Conservation (phyloP, 2,113 vertebrate species). For the Castor canadensis region DNA sequence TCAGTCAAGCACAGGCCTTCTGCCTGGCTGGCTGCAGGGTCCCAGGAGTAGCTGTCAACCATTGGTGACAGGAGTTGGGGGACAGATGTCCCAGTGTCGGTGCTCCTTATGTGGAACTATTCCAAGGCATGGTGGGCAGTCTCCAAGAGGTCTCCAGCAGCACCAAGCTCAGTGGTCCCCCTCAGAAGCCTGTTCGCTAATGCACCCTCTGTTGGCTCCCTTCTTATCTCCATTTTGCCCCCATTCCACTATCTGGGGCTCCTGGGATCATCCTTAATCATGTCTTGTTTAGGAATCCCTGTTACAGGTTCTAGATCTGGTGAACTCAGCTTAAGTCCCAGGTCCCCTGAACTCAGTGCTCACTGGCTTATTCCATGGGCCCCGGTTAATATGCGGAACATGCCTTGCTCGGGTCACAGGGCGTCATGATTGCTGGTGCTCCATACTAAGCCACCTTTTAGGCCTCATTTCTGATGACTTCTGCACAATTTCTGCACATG, state of each 20-base stretch:
- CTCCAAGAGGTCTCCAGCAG: background rate
- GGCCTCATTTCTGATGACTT: background rate
- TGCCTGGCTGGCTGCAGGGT: too few relatives aligned
- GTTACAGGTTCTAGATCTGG: background rate
- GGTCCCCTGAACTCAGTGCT: background rate
- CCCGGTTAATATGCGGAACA: background rate
- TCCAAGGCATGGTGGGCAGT: background rate
- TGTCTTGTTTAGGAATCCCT: background rate
- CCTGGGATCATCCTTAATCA: background rate
- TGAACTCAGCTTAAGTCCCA: background rate
- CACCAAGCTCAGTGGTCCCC: background rate
- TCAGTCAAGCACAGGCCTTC: too few relatives aligned
- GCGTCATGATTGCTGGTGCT: accelerated
- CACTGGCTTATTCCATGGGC: background rate
- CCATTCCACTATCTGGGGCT: background rate
- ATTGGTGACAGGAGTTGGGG: background rate
- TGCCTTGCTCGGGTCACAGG: background rate
- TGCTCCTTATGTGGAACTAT: too few relatives aligned
- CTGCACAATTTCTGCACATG: too few relatives aligned
- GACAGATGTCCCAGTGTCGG: background rate
- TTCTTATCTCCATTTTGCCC: background rate
- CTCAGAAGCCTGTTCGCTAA: background rate
- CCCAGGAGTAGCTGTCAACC: too few relatives aligned
- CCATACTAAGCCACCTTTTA: background rate
- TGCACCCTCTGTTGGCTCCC: background rate